Conservation (phyloP, 2,113 vertebrate genomes). For the Zonotrichia leucophrys region DNA sequence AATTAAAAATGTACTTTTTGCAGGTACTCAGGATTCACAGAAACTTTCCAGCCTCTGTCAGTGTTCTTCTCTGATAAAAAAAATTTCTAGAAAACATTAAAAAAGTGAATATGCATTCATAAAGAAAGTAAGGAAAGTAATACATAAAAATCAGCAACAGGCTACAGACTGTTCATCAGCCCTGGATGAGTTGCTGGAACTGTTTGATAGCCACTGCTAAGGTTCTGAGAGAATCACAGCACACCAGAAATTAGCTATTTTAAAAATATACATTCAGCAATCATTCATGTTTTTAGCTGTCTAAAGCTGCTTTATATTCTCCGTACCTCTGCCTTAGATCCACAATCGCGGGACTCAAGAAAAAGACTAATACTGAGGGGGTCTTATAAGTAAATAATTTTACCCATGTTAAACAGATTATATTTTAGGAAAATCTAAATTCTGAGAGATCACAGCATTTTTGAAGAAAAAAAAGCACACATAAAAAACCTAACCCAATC, state of each 20-base stretch:
- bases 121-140: not conserved
- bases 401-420: not conserved
- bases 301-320: not conserved
- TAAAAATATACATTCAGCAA: not conserved
- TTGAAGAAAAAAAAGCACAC: fast-evolving
- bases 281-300: not conserved
- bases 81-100: not conserved
- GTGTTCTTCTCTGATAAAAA: not conserved
- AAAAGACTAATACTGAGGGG: not conserved
- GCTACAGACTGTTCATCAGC: not conserved
- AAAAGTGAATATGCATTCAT: not conserved
- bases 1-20: not conserved
- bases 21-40: not conserved
- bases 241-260: not conserved
- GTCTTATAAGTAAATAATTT: not conserved
- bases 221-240: not conserved
- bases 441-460: not conserved
- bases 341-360: not conserved
- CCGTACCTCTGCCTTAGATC: not conserved
- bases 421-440: not conserved
- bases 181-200: not conserved
- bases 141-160: not conserved
- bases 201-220: not conserved
- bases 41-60: not conserved
- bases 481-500: not conserved